Evolutionary conservation across 1,140 invertebrate genomes (phyloP), one percentile per base, ranked within the genome.

Genomic region (Cherax quadricarinatus): DNA sequence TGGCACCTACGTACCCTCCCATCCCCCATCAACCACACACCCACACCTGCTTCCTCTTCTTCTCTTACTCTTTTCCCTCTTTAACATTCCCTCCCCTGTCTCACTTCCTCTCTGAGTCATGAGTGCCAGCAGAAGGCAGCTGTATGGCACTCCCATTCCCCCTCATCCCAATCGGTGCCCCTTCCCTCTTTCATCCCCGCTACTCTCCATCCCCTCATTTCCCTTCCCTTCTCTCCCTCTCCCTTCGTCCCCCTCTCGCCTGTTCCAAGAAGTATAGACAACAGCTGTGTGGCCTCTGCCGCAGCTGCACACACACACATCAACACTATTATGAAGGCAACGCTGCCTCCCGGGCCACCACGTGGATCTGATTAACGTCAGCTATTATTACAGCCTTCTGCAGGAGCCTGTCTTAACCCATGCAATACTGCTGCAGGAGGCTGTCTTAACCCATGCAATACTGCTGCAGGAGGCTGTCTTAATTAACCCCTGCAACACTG

Each of bases 221-320:
- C 51, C 9, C 51, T n/a, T 83, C 81, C 18, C 57, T n/a, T 53
- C 51, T 57, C 51, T 21, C 81, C 81, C n/a, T 9, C 73, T 41
- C 81, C 57, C 16, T 9, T 60, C 9, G 0, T 60, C 49, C 49
- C 81, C 30, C 30, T 41, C 30, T 41, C 30, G 30, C 83, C 66
- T 21, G 60, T 85, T 85, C 83, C 83, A 85, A 70, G 83, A 85
- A 85, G 83, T 18, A 70, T 60, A 85, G 60, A 85, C 83, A 85
- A 85, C 83, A 85, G 83, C 82, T 85, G 83, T n/a, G 60, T n/a
- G 83, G n/a, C 3, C 24, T 24, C 83, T 85, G 60, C 82, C 62
- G 83, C 83, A 85, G 83, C 83, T 85, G 83, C 83, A 49, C 60
- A 85, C 83, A 84, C 82, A 85, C 83, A 85, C 83, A 85, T 85